phyloP scores from a whole-genome alignment of 2,888 invertebrate genomes.

The Diaperis boleti region DNA sequence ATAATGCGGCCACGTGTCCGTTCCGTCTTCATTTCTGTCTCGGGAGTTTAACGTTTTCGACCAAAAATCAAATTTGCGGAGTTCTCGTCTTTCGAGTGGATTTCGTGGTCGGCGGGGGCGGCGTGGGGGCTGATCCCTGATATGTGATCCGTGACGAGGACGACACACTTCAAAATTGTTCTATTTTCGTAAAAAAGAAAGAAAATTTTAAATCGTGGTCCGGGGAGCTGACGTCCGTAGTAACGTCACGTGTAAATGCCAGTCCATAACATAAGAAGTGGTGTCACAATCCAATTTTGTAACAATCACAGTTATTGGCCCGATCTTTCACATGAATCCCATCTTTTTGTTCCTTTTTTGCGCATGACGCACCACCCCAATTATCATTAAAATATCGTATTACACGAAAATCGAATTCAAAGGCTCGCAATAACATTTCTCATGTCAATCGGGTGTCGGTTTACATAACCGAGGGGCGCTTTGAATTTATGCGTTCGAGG shows the following conservation, averaged over 20 bases:
- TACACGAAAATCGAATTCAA: slow-evolving; percentile 52
- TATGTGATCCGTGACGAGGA: neutral
- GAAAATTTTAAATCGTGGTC: too few relatives aligned
- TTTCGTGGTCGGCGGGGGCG: neutral
- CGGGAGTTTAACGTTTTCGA: slow-evolving; percentile 56
- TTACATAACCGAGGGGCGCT: slow-evolving; percentile 49
- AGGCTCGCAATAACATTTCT: slow-evolving; percentile 50
- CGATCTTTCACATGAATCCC: too few relatives aligned
- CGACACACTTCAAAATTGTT: too few relatives aligned
- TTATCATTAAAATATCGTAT: slow-evolving; percentile 58
- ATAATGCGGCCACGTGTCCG: slow-evolving; percentile 60
- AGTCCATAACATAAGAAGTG: too few relatives aligned
- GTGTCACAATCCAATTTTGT: too few relatives aligned
- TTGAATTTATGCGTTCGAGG: slow-evolving; percentile 40
- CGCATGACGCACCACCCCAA: slow-evolving; percentile 35
- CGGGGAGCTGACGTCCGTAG: too few relatives aligned
- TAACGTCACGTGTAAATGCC: too few relatives aligned
- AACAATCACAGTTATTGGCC: too few relatives aligned
- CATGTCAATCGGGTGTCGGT: slow-evolving; percentile 59
- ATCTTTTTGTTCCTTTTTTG: neutral
- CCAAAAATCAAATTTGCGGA: slow-evolving; percentile 58
- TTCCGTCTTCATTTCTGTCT: slow-evolving; percentile 61
- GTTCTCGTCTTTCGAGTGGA: slow-evolving; percentile 19
- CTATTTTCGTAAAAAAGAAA: too few relatives aligned
- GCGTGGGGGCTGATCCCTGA: neutral